Conservation (phyloP, 2,797 vertebrate species). For the Gobio occitaniae region DNA sequence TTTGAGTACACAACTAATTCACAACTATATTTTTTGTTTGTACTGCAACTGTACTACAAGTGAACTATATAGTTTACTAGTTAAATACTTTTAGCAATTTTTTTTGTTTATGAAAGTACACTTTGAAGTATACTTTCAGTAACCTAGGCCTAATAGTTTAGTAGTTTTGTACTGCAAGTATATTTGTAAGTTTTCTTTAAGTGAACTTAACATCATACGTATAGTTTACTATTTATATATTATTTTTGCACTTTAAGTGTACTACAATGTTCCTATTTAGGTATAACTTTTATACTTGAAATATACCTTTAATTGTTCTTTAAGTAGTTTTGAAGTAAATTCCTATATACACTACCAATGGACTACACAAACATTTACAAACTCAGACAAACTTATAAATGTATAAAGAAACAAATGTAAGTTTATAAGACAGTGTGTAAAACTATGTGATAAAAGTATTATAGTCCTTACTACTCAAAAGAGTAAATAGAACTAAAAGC, state of each 20-base stretch:
- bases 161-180: not conserved
- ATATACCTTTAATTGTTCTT: no score
- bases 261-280: not conserved
- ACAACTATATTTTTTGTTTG: not conserved
- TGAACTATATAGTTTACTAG: no score
- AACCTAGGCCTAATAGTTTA: not conserved
- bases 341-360: not conserved
- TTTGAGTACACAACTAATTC: not conserved
- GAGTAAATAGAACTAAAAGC: not conserved
- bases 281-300: not conserved
- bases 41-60: no score
- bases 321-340: no score
- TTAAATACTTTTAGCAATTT: no score
- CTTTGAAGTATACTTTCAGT: no score
- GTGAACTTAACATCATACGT: not conserved
- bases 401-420: no score
- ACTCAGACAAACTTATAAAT: not conserved
- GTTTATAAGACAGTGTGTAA: no score
- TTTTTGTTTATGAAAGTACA: no score
- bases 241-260: not conserved
- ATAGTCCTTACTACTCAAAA: not conserved
- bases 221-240: not conserved
- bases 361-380: not conserved
- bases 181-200: not conserved
- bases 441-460: no score